Conservation (phyloP, 2,888 invertebrate genomes). For the Melieria omissa region DNA sequence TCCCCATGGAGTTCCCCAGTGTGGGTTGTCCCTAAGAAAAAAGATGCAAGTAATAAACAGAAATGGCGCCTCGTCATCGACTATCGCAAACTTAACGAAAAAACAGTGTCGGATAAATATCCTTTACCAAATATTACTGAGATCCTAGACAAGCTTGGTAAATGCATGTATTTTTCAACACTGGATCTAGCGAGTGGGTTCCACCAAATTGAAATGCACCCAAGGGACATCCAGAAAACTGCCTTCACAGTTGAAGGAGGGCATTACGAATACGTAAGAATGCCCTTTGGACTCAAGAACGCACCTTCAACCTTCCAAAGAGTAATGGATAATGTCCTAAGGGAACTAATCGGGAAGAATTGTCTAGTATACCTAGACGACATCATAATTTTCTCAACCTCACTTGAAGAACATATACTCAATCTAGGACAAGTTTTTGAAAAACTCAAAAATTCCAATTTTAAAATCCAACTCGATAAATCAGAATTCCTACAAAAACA, state of each 20-base stretch:
- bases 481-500: conserved; percentile 26
- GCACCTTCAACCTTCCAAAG: background rate
- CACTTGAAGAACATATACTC: background rate
- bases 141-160: too few relatives aligned
- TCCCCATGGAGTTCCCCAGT: conserved; percentile 18
- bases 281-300: background rate
- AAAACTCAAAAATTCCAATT: too few relatives aligned
- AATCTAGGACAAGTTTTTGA: background rate
- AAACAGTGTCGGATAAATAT: conserved; percentile 4
- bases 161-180: background rate
- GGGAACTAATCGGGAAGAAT: background rate
- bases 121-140: too few relatives aligned
- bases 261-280: background rate
- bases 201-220: background rate
- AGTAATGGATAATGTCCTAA: background rate
- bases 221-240: background rate
- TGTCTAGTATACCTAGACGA: background rate
- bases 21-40: conserved; percentile 16
- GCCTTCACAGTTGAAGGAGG: background rate
- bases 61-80: conserved; percentile 35
- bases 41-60: background rate
- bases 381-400: background rate
- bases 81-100: conserved; percentile 26
- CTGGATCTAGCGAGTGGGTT: background rate
- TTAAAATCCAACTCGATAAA: conserved; percentile 7